phyloP scores from a whole-genome alignment of 2,113 vertebrate species.

The Bostrychus sinensis region DNA sequence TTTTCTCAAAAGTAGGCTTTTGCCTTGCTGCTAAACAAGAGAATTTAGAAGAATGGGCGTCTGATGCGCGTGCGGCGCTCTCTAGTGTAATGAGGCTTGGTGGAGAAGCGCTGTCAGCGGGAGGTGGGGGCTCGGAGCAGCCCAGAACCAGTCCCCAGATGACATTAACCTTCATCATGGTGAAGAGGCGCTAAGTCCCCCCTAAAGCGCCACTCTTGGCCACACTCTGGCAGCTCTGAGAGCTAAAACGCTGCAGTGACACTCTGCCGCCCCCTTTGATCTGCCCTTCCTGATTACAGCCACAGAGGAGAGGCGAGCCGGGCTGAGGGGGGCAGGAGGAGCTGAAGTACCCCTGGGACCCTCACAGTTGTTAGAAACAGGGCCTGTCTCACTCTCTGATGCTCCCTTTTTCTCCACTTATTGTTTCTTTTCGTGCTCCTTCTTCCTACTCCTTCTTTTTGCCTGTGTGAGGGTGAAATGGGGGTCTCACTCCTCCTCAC shows the following conservation, averaged over 20 bases:
- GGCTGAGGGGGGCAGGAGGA: constrained; percentile 31
- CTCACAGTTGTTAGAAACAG: constrained; percentile 65
- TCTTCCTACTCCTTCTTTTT: constrained; percentile 36
- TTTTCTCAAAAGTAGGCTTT: constrained; percentile 43
- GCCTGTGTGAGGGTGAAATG: constrained; percentile 29
- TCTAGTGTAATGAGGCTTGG: constrained; percentile 67
- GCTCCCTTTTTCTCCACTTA: constrained; percentile 56
- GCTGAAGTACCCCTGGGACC: constrained; percentile 66
- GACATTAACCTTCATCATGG: constrained; percentile 80
- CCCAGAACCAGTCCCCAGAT: constrained; percentile 71
- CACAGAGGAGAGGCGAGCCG: constrained; percentile 59
- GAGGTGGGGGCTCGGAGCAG: constrained; percentile 38
- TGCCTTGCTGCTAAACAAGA: constrained; percentile 47
- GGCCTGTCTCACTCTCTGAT: constrained; percentile 54
- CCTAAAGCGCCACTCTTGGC: constrained; percentile 69
- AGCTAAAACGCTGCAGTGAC: constrained; percentile 76
- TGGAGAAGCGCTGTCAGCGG: constrained; percentile 57
- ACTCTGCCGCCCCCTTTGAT: constrained; percentile 77
- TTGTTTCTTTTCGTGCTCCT: constrained; percentile 56
- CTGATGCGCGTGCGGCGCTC: constrained; percentile 49
- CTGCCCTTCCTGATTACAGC: constrained; percentile 78
- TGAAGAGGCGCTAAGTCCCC: constrained; percentile 74
- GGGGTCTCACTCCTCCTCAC: constrained; percentile 49
- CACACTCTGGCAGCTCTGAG: constrained; percentile 71
- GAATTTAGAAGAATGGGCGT: constrained; percentile 55